Evolutionary conservation across 2,888 invertebrate genomes (phyloP).

Genomic region (Leptothorax acervorum): DNA sequence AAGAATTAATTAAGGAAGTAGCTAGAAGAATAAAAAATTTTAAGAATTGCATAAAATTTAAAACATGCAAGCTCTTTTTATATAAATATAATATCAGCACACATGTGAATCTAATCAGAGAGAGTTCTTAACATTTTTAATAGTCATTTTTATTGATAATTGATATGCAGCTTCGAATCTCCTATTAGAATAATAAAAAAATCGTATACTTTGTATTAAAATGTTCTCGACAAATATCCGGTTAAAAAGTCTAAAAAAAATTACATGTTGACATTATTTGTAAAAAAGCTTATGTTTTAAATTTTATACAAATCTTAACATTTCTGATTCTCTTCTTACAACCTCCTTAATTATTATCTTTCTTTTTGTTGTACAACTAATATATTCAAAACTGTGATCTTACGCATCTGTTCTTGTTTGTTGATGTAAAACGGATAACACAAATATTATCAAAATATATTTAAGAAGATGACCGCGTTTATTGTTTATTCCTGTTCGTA

Average conservation of each 20-base stretch:
- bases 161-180: not conserved
- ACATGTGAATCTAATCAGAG: not conserved
- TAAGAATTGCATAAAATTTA: not conserved
- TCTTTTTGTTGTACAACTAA: not conserved
- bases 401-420: not conserved
- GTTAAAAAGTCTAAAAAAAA: not conserved
- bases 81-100: not conserved
- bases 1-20: not conserved
- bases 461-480: not conserved
- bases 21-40: not conserved
- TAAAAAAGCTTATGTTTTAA: not conserved
- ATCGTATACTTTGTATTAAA: not conserved
- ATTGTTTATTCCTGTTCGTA: not conserved
- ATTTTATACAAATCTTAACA: not conserved
- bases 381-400: conserved; percentile 8
- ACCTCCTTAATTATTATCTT: not conserved
- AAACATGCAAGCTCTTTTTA: not conserved
- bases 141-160: not conserved
- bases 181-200: not conserved
- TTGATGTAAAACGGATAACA: not conserved
- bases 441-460: not conserved
- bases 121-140: not conserved
- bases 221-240: not conserved
- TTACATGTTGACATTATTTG: not conserved
- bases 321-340: not conserved